phyloP scores from a whole-genome alignment of 1,140 invertebrate species.

The Reticulitermes speratus region DNA sequence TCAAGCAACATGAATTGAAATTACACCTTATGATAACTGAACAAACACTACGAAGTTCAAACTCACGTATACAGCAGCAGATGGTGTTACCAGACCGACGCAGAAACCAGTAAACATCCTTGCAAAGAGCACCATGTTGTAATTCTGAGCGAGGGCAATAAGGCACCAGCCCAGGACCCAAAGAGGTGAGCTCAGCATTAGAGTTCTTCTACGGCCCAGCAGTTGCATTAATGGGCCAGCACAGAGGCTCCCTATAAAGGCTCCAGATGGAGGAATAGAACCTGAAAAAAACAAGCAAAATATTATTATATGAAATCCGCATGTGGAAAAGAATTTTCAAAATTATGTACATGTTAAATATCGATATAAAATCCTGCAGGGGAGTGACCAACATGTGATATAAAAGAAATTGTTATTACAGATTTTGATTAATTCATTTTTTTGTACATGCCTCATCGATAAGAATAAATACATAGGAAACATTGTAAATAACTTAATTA shows the following conservation, averaged over 20 bases:
- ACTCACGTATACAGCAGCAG: constrained; percentile 61
- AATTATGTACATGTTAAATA: neutral
- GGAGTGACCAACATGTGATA: too few relatives aligned
- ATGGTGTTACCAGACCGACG: constrained; percentile 59
- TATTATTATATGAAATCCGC: too few relatives aligned
- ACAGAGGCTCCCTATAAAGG: constrained; percentile 52
- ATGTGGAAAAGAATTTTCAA: neutral
- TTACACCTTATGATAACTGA: too few relatives aligned
- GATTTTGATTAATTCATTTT: neutral
- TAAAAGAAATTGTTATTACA: neutral
- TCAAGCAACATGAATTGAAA: too few relatives aligned
- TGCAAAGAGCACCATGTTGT: constrained; percentile 51
- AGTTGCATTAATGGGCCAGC: constrained; percentile 52
- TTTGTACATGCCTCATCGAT: neutral
- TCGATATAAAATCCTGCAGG: too few relatives aligned
- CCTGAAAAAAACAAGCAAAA: constrained; percentile 43
- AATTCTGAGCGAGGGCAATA: constrained; percentile 49
- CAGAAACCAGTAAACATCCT: constrained; percentile 59
- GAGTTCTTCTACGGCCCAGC: constrained; percentile 47
- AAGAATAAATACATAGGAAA: too few relatives aligned
- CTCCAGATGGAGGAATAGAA: constrained; percentile 54
- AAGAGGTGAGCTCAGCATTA: constrained; percentile 45
- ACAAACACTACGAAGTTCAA: too few relatives aligned
- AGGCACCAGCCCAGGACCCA: constrained; percentile 56
- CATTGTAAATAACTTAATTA: too few relatives aligned